These are phyloP conservation scores for Philhelius pedissequus DNA, from an alignment of 2,888 invertebrate species.

Conservation along the genomic window DNA sequence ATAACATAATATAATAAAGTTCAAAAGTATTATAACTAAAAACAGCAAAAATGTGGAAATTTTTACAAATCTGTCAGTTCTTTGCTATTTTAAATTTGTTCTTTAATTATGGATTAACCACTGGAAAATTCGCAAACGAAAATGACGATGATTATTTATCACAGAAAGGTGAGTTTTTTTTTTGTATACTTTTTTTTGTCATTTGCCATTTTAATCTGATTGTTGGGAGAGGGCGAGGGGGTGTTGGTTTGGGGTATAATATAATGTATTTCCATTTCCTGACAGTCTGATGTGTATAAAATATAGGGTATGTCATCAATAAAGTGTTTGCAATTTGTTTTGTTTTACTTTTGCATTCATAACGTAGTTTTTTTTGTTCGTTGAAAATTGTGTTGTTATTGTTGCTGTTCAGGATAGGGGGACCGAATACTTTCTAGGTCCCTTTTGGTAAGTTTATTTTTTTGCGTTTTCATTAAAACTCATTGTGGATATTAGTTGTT, in stretches of 20 bases:
- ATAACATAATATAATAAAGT: neutral
- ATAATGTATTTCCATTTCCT: neutral
- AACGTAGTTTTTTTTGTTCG: neutral
- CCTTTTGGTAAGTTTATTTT: too few relatives aligned
- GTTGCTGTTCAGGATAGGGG: neutral
- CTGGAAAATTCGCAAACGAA: constrained; percentile 71
- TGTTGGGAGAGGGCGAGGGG: neutral
- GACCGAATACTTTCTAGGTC: too few relatives aligned
- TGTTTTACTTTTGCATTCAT: neutral
- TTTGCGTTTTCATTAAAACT: too few relatives aligned
- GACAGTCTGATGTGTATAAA: neutral
- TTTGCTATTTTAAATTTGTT: constrained; percentile 51
- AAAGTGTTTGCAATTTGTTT: neutral
- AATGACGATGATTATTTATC: constrained; percentile 76
- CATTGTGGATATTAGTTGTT: too few relatives aligned
- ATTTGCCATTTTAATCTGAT: too few relatives aligned
- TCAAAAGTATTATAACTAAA: too few relatives aligned
- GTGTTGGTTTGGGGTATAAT: too few relatives aligned
- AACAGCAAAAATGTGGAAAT: constrained; percentile 51
- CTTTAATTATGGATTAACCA: constrained; percentile 60
- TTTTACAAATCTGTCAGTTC: constrained; percentile 50
- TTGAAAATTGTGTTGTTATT: neutral
- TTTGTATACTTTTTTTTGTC: neutral
- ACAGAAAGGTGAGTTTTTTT: constrained; percentile 73
- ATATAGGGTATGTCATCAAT: neutral